A percentile compares a stretch with the other conserved stretches of the same genome.
Evolutionary conservation across 2,797 vertebrate species (phyloP).

Genomic region (Lepilemur ruficaudatus): DNA sequence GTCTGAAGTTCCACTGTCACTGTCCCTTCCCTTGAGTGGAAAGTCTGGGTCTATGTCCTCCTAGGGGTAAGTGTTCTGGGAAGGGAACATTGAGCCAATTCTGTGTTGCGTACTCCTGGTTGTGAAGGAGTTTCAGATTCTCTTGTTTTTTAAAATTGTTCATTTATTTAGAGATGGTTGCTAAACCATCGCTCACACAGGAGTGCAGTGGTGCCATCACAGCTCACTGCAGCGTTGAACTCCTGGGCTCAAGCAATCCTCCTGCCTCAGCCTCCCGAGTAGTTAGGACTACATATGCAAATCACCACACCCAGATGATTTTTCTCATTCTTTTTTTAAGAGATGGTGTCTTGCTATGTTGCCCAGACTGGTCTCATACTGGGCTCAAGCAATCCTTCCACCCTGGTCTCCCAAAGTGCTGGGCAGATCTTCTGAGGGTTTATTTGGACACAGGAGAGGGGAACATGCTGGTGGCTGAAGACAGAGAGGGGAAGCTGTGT

Average conservation of each 20-base stretch:
- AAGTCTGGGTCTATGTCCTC: background rate
- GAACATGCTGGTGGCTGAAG: background rate
- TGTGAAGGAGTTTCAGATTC: background rate
- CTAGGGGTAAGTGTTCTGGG: background rate
- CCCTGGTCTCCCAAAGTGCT: background rate
- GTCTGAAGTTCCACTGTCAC: background rate
- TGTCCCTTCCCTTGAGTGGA: background rate
- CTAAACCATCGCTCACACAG: too few relatives aligned
- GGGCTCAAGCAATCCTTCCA: background rate
- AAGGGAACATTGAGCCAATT: background rate
- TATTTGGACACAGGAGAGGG: background rate
- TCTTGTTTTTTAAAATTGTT: background rate
- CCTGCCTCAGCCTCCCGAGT: background rate
- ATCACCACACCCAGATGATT: too few relatives aligned
- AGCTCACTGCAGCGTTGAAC: background rate
- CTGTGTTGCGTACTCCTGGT: background rate
- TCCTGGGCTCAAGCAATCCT: background rate
- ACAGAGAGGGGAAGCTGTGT: background rate
- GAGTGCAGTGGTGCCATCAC: too few relatives aligned
- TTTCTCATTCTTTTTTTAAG: too few relatives aligned
- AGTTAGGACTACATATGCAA: too few relatives aligned
- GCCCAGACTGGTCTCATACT: background rate
- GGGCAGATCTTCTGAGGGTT: background rate
- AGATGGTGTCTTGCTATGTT: too few relatives aligned
- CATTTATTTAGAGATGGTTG: background rate